Base-by-base conservation (phyloP, 2,888 invertebrate species). In the Caenorhabditis sp. region DNA sequence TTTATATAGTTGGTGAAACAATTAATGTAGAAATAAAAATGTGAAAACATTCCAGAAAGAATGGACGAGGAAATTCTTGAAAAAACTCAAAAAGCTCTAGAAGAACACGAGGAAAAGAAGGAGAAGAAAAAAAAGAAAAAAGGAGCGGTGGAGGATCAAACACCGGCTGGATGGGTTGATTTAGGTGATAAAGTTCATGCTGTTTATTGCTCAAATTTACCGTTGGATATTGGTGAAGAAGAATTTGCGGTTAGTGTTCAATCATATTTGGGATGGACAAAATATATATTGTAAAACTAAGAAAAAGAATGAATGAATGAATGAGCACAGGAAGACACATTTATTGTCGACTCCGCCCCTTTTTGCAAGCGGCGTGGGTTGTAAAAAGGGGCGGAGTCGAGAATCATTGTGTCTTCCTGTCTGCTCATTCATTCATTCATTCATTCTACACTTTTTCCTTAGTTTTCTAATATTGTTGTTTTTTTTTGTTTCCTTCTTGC, bases 171-270 rank as follows among this genome's bases (percentile, higher is more conserved):
- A 69, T 99, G 99, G 99, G 97, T 99, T 89, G 93, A 99, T 77
- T 90, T 94, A 36, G 92, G 94, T 74, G 93, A 95, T 68, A 91
- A 92, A 26, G 92, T 93, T 84, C 97, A 95, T 88, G 95, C 95
- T 1, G 95, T 99, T 0, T 99, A 99, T 90, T 95, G 99, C 3
- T 93, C 93, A 26, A 94, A 95, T 87, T 90, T 99, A 79, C 97
- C 99, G 0, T 87, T 91, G 65, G 94, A 95, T 83, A 92, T 94
- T 67, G 94, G 93, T 0, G 92, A 95, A 86, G 89, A 90, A 23
- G 93, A 95, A 77, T 88, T 87, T 66, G 75, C 81, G 59, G 85
- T 82, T 14, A 10, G 14, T 54, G 14, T 37, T 23, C 2, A 37
- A 27, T 31, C 63, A 21, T 24, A 53, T 8, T 58, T 62, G 23